These are phyloP conservation scores for Pipra filicauda DNA, from an alignment of 2,113 vertebrate species.

Conservation along the genomic window DNA sequence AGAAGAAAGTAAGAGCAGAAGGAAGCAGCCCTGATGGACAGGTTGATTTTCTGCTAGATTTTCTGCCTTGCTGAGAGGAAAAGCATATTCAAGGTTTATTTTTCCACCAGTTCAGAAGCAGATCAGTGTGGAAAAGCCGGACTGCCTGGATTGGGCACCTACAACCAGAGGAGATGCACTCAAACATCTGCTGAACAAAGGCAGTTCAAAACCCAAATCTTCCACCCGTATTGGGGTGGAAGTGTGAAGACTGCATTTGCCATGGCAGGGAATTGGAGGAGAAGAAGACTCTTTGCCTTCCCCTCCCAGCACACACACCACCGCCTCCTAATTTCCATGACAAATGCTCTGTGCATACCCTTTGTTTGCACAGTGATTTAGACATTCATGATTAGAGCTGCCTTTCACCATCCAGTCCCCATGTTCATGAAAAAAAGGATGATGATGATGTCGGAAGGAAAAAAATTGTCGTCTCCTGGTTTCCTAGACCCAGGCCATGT, in stretches of 20 bases:
- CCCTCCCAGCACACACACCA: background rate
- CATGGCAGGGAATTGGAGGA: background rate
- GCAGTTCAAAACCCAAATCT: background rate
- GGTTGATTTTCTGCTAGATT: background rate
- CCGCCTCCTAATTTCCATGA: slow-evolving; percentile 63
- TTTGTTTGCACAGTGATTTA: slow-evolving; percentile 57
- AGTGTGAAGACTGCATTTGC: background rate
- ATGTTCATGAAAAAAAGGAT: background rate
- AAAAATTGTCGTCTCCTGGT: slow-evolving; percentile 23
- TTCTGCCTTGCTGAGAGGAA: background rate
- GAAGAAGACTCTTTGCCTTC: background rate
- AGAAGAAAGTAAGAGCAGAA: background rate
- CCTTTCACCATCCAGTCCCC: slow-evolving; percentile 17
- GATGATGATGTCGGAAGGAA: background rate
- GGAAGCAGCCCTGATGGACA: background rate
- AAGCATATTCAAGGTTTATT: background rate
- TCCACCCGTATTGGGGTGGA: background rate
- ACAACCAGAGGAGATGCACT: background rate
- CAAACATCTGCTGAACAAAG: background rate
- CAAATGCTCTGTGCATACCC: slow-evolving; percentile 30
- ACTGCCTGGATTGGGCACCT: background rate
- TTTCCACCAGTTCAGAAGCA: background rate
- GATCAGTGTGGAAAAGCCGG: background rate
- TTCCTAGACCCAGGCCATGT: slow-evolving; percentile 63
- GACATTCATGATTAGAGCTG: slow-evolving; percentile 40